phyloP scores from a whole-genome alignment of 2,797 vertebrate genomes.

The Megalops cyprinoides region DNA sequence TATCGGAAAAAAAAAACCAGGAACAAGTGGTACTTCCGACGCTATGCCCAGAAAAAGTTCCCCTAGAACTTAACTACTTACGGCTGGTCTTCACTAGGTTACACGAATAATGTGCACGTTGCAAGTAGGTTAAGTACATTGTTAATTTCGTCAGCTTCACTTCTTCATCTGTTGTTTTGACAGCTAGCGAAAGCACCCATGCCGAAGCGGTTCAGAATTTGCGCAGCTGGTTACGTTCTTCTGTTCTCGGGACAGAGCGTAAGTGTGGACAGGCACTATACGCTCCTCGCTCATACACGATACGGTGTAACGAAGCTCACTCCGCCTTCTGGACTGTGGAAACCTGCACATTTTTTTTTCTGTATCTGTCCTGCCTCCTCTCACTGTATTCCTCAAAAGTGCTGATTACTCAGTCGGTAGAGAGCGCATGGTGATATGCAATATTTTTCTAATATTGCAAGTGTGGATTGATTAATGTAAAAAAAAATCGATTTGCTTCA shows the following conservation, averaged over 20 bases:
- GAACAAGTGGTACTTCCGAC: not conserved
- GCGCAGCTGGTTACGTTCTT: not conserved
- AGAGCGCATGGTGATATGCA: not conserved
- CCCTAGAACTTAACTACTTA: no score
- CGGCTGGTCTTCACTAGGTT: no score
- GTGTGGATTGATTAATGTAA: no score
- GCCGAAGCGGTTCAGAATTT: conserved; percentile 21
- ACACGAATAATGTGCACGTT: conserved; percentile 40
- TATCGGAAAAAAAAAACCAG: no score
- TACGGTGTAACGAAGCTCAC: not conserved
- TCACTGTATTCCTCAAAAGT: not conserved
- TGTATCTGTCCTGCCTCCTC: not conserved
- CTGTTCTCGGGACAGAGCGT: not conserved
- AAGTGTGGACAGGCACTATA: not conserved
- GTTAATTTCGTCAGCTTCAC: conserved; percentile 68
- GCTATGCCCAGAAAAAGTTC: no score
- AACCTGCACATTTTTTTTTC: not conserved
- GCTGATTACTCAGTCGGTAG: not conserved
- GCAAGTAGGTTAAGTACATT: no score
- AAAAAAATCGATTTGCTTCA: no score
- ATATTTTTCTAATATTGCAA: not conserved
- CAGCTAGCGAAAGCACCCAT: conserved; percentile 46
- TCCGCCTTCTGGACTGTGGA: not conserved
- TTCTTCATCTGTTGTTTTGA: conserved; percentile 68
- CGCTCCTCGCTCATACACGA: not conserved